Base-by-base conservation (phyloP, 2,888 invertebrate species). In the Acheta domesticus region DNA sequence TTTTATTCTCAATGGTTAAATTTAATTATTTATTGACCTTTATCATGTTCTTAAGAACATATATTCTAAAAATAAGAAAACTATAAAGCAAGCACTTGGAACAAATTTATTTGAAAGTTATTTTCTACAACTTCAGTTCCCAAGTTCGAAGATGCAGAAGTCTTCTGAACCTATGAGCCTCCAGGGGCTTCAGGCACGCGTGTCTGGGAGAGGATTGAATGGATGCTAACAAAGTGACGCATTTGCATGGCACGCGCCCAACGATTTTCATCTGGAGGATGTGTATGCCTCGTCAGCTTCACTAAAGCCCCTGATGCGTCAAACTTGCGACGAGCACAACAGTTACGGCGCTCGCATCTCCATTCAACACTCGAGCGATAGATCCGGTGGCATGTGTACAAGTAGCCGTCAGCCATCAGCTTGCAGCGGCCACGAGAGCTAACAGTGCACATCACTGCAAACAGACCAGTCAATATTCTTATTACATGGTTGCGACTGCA, bases 361-460 rank as follows among this genome's bases (percentile, higher is more conserved):
- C 79, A 79, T 16, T 49, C 76, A 19, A 76, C 50, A 62, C 76
- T 48, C 8, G 20, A 36, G 12, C n/a, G 62, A 76, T 73, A 36
- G 36, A 62, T 62, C 21, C 49, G 76, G 20, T 79, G 79, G n/a
- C 62, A 49, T 14, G 79, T 79, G 23, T 79, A 79, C 76, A 62
- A 75, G 48, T 76, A 79, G 23, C 79, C 79, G 62, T 79, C 79
- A n/a, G 76, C 20, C 11, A 79, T 48, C 49, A 79, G 76, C 73
- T 79, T 79, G 19, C 79, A 50, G 16, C 75, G 76, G 8, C 79
- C 79, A 36, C 79, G 76, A n/a, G 49, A 3, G 14, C 76, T 76
- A n/a, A 76, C 76, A 36, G 79, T 62, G 48, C 76, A 79, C 73
- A 76, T 76, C n/a, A 76, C 78, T 78, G 78, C 48, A 74, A 62